Conservation (phyloP, 2,113 vertebrate genomes). For the Choloepus hoffmanni region DNA sequence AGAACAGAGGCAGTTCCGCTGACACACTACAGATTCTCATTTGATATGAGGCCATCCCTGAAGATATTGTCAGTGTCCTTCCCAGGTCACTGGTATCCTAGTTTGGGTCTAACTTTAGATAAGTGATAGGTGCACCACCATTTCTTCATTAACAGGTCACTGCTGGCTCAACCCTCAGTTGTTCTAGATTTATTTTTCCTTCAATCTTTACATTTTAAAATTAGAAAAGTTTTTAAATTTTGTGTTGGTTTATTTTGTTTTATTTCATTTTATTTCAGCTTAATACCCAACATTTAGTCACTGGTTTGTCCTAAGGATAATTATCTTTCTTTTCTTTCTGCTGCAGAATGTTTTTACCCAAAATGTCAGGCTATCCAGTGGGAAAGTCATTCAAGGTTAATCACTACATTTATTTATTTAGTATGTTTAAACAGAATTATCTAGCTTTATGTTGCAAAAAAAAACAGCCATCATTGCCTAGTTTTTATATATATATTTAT, state of each 20-base stretch:
- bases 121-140: too few species aligned
- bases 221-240: conserved; percentile 10
- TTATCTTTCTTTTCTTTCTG: neutral
- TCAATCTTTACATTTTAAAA: neutral
- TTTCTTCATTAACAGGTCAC: neutral
- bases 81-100: neutral
- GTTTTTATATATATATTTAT: neutral
- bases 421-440: neutral
- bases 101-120: neutral
- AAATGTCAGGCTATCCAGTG: neutral
- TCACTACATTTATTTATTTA: neutral
- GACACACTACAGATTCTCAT: neutral
- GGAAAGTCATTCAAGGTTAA: neutral
- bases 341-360: neutral
- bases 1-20: neutral
- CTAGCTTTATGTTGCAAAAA: neutral
- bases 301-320: neutral
- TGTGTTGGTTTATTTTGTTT: conserved; percentile 15
- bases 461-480: neutral
- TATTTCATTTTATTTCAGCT: neutral
- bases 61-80: neutral
- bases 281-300: neutral
- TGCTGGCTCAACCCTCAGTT: neutral
- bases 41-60: neutral
- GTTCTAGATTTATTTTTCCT: neutral